Evolutionary conservation across 2,113 vertebrate species (phyloP).

Genomic region (Morone chrysops): DNA sequence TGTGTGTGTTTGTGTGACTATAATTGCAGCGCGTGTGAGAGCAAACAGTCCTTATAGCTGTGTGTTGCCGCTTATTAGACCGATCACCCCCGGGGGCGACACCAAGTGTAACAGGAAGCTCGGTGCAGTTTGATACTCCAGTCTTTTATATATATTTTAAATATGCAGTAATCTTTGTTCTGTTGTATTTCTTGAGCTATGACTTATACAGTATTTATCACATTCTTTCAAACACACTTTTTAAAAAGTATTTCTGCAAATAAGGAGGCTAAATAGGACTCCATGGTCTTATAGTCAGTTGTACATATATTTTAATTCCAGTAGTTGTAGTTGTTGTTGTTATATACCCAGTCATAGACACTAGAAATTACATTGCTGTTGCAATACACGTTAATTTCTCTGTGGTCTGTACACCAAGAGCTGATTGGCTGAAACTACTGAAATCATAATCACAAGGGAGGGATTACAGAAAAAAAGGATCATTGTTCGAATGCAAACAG

Average conservation of each 20-base stretch:
- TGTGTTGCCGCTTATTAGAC: no score
- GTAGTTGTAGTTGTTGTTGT: background rate
- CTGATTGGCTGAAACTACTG: slow-evolving; percentile 15
- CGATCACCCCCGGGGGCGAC: no score
- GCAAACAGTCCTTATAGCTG: no score
- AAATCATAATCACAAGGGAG: slow-evolving; percentile 43
- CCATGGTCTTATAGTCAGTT: background rate
- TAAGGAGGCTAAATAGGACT: background rate
- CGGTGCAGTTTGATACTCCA: background rate
- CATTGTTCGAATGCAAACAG: slow-evolving; percentile 37
- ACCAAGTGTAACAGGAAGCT: no score
- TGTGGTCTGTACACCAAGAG: background rate
- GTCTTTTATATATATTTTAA: background rate
- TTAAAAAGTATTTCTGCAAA: background rate
- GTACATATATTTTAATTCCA: background rate
- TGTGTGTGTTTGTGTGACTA: no score
- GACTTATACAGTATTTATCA: background rate
- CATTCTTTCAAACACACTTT: background rate
- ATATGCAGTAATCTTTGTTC: background rate
- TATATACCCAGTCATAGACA: background rate
- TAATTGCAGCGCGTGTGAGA: no score
- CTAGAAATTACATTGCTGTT: background rate
- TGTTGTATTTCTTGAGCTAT: background rate
- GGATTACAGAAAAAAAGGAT: slow-evolving; percentile 25
- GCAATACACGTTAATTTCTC: background rate